phyloP scores from a whole-genome alignment of 2,113 vertebrate genomes.

The Galeopterus variegatus region DNA sequence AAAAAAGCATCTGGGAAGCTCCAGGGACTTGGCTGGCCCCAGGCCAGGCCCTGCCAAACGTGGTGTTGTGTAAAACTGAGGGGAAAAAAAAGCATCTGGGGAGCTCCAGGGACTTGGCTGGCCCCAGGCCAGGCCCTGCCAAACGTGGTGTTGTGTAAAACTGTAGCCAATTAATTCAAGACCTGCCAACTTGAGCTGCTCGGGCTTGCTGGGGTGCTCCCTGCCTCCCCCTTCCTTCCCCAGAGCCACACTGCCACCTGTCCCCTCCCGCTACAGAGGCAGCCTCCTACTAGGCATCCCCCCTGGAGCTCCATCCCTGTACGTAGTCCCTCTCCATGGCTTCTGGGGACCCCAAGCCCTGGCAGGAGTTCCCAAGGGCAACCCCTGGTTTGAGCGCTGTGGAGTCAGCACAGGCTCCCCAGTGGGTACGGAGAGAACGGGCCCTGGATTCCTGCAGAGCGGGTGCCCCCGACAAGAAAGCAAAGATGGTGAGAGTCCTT shows the following conservation, averaged over 20 bases:
- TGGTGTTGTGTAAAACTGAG: constrained; percentile 89
- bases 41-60: constrained; percentile 83
- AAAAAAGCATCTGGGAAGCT: constrained; percentile 87
- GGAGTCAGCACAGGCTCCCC: not conserved
- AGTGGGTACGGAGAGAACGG: not conserved
- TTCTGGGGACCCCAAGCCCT: not conserved
- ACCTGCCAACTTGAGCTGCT: constrained; percentile 89
- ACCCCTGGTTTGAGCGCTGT: not conserved
- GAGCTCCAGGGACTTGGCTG: constrained; percentile 83
- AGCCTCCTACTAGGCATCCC: not conserved
- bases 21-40: constrained; percentile 83
- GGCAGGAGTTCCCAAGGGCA: not conserved
- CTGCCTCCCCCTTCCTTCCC: no score
- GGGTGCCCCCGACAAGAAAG: not conserved
- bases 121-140: constrained; percentile 82
- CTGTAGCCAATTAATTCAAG: constrained; percentile 89
- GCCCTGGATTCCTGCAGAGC: not conserved
- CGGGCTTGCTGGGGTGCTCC: not conserved
- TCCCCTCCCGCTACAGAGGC: not conserved
- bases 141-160: constrained; percentile 89
- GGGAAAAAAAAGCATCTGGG: constrained; percentile 87
- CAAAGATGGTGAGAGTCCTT: not conserved
- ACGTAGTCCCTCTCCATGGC: not conserved
- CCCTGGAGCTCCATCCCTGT: not conserved
- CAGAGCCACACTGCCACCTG: not conserved